Evolutionary conservation across 2,888 invertebrate genomes (phyloP), one percentile per base, ranked within the genome.

Genomic region (Coecobrya sp.): DNA sequence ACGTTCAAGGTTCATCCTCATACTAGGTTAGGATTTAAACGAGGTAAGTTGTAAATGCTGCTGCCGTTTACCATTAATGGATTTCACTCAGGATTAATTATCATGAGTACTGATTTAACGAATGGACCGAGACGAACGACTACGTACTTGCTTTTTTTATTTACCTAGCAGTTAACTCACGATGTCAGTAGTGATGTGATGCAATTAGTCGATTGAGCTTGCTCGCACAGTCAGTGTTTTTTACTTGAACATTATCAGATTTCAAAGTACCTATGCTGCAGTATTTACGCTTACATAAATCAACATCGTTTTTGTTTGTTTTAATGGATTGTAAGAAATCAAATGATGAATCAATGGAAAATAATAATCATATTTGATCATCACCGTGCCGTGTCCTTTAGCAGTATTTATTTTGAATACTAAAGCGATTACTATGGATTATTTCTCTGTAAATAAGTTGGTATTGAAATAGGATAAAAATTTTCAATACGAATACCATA

Each of bases 71-170:
- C 86, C 90, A 91, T 91, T 91, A 91, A 91, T 91, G 90, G 90
- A 86, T 55, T 91, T 86, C 79, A 45, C 79, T 82, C 62, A 76
- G 90, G 86, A 86, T 86, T 91, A 91, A 91, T 86, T 79, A 91
- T 91, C 81, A 42, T 81, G 65, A 79, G 30, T 59, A 87, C 73
- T 62, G 73, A 85, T 65, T 85, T 89, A 30, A 62, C 49, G 30
- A 90, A 90, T 76, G 52, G 76, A 62, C 45, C 16, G 19, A 19
- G 68, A 73, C 49, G 42, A 42, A 70, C 36, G 49, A 76, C 86
- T 87, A 45, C 76, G 59, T 59, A 55, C 55, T 87, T 87, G 36
- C 1, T 30, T 81, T 11, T n/a, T 13, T 84, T 68, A 73, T 73
- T 22, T 19, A 42, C 10, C 73, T 19, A 36, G 13, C 30, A 36